Evolutionary conservation across 2,888 invertebrate genomes (phyloP).

Genomic region (Limnephilus lunatus): DNA sequence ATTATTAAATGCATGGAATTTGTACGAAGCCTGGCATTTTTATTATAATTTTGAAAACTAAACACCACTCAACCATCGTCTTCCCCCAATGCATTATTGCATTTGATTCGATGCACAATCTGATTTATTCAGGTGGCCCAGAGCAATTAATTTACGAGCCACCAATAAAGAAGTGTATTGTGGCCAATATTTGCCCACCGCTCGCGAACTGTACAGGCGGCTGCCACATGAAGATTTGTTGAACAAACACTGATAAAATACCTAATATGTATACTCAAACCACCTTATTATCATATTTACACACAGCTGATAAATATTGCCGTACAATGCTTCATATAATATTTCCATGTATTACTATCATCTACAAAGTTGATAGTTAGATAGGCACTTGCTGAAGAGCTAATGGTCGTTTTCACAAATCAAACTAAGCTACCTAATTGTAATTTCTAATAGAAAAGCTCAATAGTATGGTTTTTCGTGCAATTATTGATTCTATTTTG

Average conservation of each 20-base stretch:
- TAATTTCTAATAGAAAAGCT: neutral
- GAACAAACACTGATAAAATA: conserved; percentile 21
- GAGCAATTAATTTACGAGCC: neutral
- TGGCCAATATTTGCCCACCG: conserved; percentile 11
- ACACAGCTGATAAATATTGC: neutral
- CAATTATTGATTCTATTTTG: neutral
- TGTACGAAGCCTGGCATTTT: no score
- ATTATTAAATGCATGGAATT: no score
- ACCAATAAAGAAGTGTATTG: neutral
- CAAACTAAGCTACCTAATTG: neutral
- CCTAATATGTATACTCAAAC: neutral
- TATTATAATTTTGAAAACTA: no score
- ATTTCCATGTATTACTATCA: neutral
- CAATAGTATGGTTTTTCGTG: neutral
- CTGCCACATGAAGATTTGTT: neutral
- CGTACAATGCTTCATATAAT: neutral
- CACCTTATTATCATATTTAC: conserved; percentile 27
- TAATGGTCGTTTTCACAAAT: neutral
- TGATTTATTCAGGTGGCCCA: conserved; percentile 34
- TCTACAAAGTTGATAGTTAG: neutral
- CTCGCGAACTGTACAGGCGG: conserved; percentile 25
- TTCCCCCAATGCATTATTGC: neutral
- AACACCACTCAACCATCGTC: neutral
- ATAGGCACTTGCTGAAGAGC: neutral
- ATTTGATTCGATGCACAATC: neutral